A percentile compares a stretch with the other conserved stretches of the same genome.
phyloP scores from a whole-genome alignment of 2,113 vertebrate species.

The Gulo gulo region DNA sequence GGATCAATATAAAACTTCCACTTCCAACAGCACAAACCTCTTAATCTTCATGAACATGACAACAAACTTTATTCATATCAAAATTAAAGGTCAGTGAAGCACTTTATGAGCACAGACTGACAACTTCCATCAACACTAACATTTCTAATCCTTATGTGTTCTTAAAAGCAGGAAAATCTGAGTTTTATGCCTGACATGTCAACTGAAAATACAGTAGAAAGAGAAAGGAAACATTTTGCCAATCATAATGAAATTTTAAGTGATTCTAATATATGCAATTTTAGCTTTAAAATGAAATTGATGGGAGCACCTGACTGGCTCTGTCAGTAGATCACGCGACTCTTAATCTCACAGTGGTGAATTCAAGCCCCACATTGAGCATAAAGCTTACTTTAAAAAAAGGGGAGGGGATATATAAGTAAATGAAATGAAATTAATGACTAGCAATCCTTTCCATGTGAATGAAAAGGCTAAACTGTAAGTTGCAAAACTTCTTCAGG shows the following conservation, averaged over 20 bases:
- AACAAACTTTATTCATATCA: constrained; percentile 75
- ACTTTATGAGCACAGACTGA: constrained; percentile 71
- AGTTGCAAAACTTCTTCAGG: background rate
- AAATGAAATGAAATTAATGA: background rate
- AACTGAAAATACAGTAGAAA: constrained; percentile 56
- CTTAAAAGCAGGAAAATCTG: constrained; percentile 69
- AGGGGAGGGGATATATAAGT: background rate
- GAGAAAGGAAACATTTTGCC: constrained; percentile 53
- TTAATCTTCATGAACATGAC: constrained; percentile 77
- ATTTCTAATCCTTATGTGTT: constrained; percentile 62
- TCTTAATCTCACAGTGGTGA: background rate
- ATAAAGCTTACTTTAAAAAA: background rate
- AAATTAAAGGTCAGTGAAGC: constrained; percentile 79
- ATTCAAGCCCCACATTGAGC: background rate
- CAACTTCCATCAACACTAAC: constrained; percentile 68
- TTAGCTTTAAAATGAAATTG: background rate
- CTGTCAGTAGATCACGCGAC: background rate
- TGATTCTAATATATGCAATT: background rate
- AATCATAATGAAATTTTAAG: background rate
- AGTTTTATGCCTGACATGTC: constrained; percentile 40
- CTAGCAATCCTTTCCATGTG: background rate
- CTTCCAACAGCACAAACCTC: constrained; percentile 59
- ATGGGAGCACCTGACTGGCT: background rate
- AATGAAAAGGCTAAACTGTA: background rate
- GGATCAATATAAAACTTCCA: constrained; percentile 70